These are phyloP conservation scores for Catostomus latipinnis DNA, from an alignment of 2,797 vertebrate genomes.

Conservation along the genomic window DNA sequence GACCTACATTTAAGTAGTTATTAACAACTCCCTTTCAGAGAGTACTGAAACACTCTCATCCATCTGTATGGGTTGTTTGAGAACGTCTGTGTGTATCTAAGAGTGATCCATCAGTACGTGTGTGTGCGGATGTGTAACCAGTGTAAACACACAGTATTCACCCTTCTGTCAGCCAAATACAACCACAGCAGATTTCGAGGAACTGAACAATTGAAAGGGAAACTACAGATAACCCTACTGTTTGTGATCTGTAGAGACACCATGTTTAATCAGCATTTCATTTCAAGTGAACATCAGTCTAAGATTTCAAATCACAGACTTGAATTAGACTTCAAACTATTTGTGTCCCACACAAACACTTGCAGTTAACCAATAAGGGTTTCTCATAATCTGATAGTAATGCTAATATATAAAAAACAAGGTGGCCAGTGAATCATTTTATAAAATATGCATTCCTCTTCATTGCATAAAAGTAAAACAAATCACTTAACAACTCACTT, in stretches of 20 bases:
- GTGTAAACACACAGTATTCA: constrained; percentile 34
- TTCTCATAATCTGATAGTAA: too few relatives aligned
- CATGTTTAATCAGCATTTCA: not conserved
- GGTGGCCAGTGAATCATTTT: too few relatives aligned
- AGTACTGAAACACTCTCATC: constrained; percentile 21
- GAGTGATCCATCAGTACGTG: constrained; percentile 8
- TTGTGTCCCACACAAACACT: too few relatives aligned
- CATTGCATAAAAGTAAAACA: too few relatives aligned
- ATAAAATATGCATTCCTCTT: too few relatives aligned
- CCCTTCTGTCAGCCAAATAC: not conserved
- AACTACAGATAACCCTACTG: not conserved
- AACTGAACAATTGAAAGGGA: not conserved
- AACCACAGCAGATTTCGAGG: constrained; percentile 12
- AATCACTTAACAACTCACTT: too few relatives aligned
- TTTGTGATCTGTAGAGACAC: too few relatives aligned
- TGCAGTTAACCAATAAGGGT: too few relatives aligned
- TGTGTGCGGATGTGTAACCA: constrained; percentile 11
- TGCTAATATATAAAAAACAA: too few relatives aligned
- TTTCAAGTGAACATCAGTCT: constrained; percentile 7
- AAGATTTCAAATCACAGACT: not conserved
- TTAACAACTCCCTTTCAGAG: not conserved
- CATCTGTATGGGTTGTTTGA: constrained; percentile 26
- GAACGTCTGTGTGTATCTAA: not conserved
- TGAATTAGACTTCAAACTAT: too few relatives aligned
- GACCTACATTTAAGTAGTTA: too few relatives aligned